Evolutionary conservation across 2,888 invertebrate species (phyloP).

Genomic region (Rhamphomyia laevipes): DNA sequence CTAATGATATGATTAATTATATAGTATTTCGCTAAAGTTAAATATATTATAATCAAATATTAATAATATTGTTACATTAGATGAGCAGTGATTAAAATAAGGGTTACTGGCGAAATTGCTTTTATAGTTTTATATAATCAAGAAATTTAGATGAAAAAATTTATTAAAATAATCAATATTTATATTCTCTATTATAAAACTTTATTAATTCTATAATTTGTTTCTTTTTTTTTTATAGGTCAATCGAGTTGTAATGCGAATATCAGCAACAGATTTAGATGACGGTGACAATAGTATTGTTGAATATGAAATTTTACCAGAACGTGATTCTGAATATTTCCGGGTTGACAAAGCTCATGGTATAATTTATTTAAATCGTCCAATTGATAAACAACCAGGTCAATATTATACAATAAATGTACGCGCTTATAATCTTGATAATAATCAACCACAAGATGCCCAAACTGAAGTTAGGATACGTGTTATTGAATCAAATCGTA

Average conservation of each 20-base stretch:
- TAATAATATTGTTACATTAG: no score
- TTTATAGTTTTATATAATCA: no score
- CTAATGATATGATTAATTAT: no score
- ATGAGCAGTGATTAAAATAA: no score
- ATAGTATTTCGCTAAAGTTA: no score
- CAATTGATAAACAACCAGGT: constrained; percentile 34
- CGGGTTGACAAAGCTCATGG: constrained; percentile 71
- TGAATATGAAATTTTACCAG: constrained; percentile 45
- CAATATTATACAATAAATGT: constrained; percentile 34
- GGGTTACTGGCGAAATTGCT: no score
- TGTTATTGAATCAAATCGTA: constrained; percentile 79
- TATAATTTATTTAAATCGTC: constrained; percentile 54
- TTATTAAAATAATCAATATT: no score
- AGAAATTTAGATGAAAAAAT: no score
- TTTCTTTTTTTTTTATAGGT: constrained; percentile 24
- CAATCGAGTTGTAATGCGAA: constrained; percentile 63
- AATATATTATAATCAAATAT: no score
- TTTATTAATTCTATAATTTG: constrained; percentile 4
- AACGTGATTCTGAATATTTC: constrained; percentile 55
- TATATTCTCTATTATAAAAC: not conserved
- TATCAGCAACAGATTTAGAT: constrained; percentile 87
- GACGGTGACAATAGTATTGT: constrained; percentile 84
- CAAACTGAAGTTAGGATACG: constrained; percentile 69
- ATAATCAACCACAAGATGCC: constrained; percentile 43
- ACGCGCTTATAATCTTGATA: constrained; percentile 33